Evolutionary conservation across 1,140 invertebrate species (phyloP).

Genomic region (Conopomorpha cramerella): DNA sequence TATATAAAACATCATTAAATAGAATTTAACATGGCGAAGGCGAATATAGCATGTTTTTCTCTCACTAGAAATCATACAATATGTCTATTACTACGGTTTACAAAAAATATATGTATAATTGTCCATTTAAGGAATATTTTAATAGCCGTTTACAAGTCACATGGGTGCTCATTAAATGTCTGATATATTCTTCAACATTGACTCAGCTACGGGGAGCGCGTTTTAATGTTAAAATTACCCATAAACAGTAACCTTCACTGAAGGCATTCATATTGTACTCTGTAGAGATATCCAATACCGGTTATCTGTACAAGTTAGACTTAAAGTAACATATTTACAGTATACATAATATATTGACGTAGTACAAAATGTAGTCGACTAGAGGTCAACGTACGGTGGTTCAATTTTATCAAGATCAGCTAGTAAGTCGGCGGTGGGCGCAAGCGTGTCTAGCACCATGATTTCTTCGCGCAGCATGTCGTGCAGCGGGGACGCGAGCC

Average conservation of each 20-base stretch:
- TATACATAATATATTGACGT: constrained; percentile 14
- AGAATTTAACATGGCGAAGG: too few relatives aligned
- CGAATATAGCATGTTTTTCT: too few relatives aligned
- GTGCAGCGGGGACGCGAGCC: constrained; percentile 29
- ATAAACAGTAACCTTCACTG: constrained; percentile 33
- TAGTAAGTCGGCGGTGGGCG: constrained; percentile 24
- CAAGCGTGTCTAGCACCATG: constrained; percentile 24
- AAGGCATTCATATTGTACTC: constrained; percentile 50
- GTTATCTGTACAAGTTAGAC: constrained; percentile 35
- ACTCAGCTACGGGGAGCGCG: constrained; percentile 41
- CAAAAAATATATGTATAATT: too few relatives aligned
- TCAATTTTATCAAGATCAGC: constrained; percentile 50
- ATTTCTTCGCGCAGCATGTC: constrained; percentile 43
- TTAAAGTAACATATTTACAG: constrained; percentile 11
- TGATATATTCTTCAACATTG: too few relatives aligned
- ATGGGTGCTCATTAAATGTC: too few relatives aligned
- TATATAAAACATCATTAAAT: too few relatives aligned
- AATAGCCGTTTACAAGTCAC: too few relatives aligned
- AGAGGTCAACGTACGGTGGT: constrained; percentile 45
- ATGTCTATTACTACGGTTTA: too few relatives aligned
- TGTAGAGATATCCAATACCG: constrained; percentile 28
- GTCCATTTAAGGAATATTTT: too few relatives aligned
- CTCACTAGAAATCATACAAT: too few relatives aligned
- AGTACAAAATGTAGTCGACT: constrained; percentile 18
- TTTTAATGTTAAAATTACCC: constrained; percentile 10